Evolutionary conservation across 2,113 vertebrate genomes (phyloP), one percentile per base, ranked within the genome.

Genomic region (Apteryx owenii): DNA sequence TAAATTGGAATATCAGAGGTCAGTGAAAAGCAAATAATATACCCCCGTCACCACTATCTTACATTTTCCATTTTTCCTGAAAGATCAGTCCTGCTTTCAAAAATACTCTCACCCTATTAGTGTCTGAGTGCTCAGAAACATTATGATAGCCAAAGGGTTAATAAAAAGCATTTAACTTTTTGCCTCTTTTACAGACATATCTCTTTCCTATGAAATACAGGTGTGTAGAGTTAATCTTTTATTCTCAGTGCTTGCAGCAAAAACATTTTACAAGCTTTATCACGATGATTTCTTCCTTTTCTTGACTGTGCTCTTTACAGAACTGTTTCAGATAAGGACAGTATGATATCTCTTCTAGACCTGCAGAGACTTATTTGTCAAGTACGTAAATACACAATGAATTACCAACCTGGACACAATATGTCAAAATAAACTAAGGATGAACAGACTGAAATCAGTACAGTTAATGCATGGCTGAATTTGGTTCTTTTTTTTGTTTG

Each of bases 161-260:
- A 88, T 29, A 76, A 40, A 88, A 82, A 88, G 5, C 51, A 42
- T 91, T 89, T 79, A 65, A 54, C 42, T 92, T 81, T 46, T 46
- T 91, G 46, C 20, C 13, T 33, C 33, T 79, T 94, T 58, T 87
- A 42, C 28, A 85, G 23, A 42, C 23, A n/a, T 36, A 53, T 36
- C 51, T 54, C 23, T 73, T 31, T 73, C 60, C 36, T 62, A 18
- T 82, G 8, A 36, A 75, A 76, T 28, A 78, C 54, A 89, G n/a
- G 40, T 66, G n/a, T 22, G 22, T 85, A 71, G 25, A 65, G 21
- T 62, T 54, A 72, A 46, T 51, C 38, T 94, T 76, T 69, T 65
- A 53, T 92, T 92, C 91, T 85, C 61, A 58, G 76, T 88, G 46
- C 68, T 85, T 90, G 69, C 58, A 95, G 79, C 38, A 94, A 79